Evolutionary conservation across 2,888 invertebrate species (phyloP), one percentile per base, ranked within the genome.

Genomic region (Neoaliturus tenellus): DNA sequence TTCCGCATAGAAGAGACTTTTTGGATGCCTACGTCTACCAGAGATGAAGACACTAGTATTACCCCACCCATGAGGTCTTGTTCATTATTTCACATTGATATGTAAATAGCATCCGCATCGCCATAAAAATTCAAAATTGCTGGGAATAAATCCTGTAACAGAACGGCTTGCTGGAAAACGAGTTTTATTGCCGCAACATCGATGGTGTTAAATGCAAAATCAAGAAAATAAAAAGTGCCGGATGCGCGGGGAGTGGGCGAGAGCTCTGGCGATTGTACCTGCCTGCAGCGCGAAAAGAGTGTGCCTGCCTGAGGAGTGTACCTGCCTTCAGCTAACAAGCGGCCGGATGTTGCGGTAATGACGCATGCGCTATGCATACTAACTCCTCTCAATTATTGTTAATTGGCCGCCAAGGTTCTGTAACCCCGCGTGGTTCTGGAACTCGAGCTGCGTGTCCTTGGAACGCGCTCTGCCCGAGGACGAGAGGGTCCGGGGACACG

Each of bases 311-410:
- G 14, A n/a, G 6, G 28, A 4, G 10, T 1, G 28, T 67, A 33
- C 67, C 69, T 39, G 55, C 20, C n/a, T 33, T 67, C 8, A 28
- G n/a, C 67, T 67, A 69, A 69, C 69, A 69, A 69, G 69, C 69
- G 44, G 28, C 75, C 75, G 75, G 75, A 75, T 44, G 75, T 44
- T n/a, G 44, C 48, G 25, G 75, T 75, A 75, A 75, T 75, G 75
- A 44, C 48, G 71, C 75, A 75, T 75, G 75, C 75, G 75, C 44
- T 48, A 28, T 48, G 75, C 75, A 75, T 75, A 75, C 75, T 75
- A 75, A 75, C 75, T 75, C 75, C 48, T 23, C 75, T 75, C 75
- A 75, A 44, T 75, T 75, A 75, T 23, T 75, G 75, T 75, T 75
- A 75, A 75, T 75, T 75, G 75, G 75, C 75, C 75, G 17, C 75